phyloP scores from a whole-genome alignment of 1,140 invertebrate species.

The Cotesia chilonis region DNA sequence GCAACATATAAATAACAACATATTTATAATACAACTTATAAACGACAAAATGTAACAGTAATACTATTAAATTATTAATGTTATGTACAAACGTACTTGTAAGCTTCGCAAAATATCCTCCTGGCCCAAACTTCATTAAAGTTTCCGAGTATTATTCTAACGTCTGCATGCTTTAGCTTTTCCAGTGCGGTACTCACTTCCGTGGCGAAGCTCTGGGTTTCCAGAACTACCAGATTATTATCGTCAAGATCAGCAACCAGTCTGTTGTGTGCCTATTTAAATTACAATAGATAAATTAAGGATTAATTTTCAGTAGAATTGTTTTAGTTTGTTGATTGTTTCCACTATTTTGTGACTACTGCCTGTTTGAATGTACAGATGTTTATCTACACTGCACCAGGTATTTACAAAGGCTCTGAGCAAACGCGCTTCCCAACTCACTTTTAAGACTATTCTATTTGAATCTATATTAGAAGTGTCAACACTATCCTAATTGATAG shows the following conservation, averaged over 20 bases:
- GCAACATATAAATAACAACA: background rate
- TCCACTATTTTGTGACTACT: too few species aligned
- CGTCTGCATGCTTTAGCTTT: conserved; percentile 91
- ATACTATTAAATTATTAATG: too few species aligned
- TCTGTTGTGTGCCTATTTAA: conserved; percentile 83
- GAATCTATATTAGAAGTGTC: too few species aligned
- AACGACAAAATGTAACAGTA: too few species aligned
- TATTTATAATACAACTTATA: too few species aligned
- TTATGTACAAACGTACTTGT: conserved; percentile 66
- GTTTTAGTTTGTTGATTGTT: background rate
- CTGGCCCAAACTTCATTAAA: conserved; percentile 95
- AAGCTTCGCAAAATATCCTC: conserved; percentile 93
- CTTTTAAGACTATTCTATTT: too few species aligned
- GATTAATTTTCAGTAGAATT: background rate
- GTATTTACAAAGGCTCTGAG: too few species aligned
- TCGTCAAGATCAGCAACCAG: conserved; percentile 89
- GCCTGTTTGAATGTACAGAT: background rate
- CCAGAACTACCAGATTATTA: conserved; percentile 82
- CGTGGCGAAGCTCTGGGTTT: conserved; percentile 93
- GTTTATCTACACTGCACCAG: background rate
- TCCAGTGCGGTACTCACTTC: conserved; percentile 85
- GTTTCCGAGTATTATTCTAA: conserved; percentile 95
- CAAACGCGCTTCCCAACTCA: too few species aligned
- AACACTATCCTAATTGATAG: too few species aligned
- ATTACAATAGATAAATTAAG: conserved; percentile 13